Percentiles rank a stretch among this genome's conserved stretches.
phyloP scores from a whole-genome alignment of 1,140 invertebrate species.

The Apocrypta bakeri region DNA sequence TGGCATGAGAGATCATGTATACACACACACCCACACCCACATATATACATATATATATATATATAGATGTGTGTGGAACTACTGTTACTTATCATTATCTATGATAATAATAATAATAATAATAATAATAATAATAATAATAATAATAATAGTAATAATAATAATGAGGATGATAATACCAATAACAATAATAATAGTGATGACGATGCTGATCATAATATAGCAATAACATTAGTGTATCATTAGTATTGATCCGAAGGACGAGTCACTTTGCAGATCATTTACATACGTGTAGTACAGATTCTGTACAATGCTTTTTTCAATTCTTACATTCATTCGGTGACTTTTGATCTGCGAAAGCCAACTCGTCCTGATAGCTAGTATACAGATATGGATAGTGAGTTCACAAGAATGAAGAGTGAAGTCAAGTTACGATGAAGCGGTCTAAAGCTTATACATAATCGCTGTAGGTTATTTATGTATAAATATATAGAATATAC shows the following conservation, averaged over 20 bases:
- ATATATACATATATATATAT: too few species aligned
- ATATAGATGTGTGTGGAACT: not conserved
- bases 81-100: not conserved
- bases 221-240: too few species aligned
- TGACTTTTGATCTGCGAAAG: not conserved
- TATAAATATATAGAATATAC: not conserved
- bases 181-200: not conserved
- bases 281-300: not conserved
- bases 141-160: not conserved
- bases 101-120: not conserved
- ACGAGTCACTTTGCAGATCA: slow-evolving; percentile 8
- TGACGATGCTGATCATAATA: too few species aligned
- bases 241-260: too few species aligned
- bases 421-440: slow-evolving; percentile 24
- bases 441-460: slow-evolving; percentile 20
- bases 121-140: not conserved
- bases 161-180: not conserved
- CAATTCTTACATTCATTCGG: not conserved
- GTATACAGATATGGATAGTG: not conserved
- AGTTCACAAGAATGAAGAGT: slow-evolving; percentile 10
- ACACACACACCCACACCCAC: too few species aligned
- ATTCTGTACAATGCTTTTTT: not conserved
- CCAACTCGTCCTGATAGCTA: not conserved
- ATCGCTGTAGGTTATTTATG: too few species aligned
- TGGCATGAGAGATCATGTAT: not conserved